These are phyloP conservation scores for Drosophila pegasa DNA, from an alignment of 2,888 invertebrate species.

Conservation along the genomic window DNA sequence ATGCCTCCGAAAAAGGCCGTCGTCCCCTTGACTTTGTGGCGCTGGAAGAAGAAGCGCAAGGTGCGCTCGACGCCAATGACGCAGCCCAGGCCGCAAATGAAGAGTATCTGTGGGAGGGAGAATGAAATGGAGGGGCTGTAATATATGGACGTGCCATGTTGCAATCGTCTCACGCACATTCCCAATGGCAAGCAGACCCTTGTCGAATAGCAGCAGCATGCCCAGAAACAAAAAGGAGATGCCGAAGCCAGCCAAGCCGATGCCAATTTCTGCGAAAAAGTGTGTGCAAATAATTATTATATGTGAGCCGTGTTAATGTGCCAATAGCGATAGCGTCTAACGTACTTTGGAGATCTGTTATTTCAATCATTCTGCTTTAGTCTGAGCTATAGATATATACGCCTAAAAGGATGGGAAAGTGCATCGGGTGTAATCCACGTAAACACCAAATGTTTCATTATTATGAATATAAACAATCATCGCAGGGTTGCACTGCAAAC, in stretches of 20 bases:
- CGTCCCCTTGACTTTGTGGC: constrained; percentile 96
- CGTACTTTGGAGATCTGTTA: constrained; percentile 94
- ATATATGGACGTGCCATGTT: not conserved
- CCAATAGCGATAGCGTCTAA: constrained; percentile 58
- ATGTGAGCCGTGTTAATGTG: constrained; percentile 22
- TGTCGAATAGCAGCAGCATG: constrained; percentile 96
- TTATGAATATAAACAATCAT: constrained; percentile 65
- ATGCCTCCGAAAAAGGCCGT: constrained; percentile 97
- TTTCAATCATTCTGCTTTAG: constrained; percentile 90
- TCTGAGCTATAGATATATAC: constrained; percentile 29
- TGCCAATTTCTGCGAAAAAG: constrained; percentile 94
- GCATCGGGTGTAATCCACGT: constrained; percentile 55
- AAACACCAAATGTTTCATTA: constrained; percentile 60
- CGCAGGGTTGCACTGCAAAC: constrained; percentile 48
- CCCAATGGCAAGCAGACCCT: constrained; percentile 98
- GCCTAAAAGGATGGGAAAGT: constrained; percentile 45
- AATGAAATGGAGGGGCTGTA: constrained; percentile 20
- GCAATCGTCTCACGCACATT: constrained; percentile 92
- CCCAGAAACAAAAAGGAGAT: constrained; percentile 97
- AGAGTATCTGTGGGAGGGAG: constrained; percentile 98
- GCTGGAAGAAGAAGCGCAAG: constrained; percentile 98
- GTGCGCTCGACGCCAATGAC: constrained; percentile 98
- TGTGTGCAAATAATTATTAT: constrained; percentile 15
- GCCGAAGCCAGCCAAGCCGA: constrained; percentile 98
- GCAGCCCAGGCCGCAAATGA: constrained; percentile 96